Percentiles rank a stretch among this genome's conserved stretches.
Evolutionary conservation across 2,797 vertebrate genomes (phyloP).

Genomic region (Kryptopterus vitreolus): DNA sequence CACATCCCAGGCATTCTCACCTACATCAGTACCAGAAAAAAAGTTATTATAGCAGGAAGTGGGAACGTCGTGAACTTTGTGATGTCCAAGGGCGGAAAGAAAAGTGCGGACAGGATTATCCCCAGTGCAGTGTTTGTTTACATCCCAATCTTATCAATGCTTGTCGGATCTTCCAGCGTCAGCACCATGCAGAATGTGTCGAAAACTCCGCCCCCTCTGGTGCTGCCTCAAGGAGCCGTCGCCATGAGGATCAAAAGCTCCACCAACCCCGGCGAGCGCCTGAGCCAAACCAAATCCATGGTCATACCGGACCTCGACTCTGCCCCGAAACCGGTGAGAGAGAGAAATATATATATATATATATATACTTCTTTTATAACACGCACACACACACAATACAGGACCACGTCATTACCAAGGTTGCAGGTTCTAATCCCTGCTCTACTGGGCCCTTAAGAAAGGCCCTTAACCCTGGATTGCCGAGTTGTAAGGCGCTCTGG

Average conservation of each 20-base stretch:
- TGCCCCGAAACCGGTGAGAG: slow-evolving; percentile 78
- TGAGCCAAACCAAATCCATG: slow-evolving; percentile 93
- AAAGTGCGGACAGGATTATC: no score
- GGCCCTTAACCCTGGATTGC: no score
- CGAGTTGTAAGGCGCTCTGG: no score
- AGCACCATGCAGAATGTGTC: slow-evolving; percentile 52
- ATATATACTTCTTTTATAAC: slow-evolving; percentile 36
- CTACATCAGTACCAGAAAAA: no score
- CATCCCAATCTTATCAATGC: slow-evolving; percentile 1
- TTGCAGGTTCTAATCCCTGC: no score
- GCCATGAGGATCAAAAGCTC: slow-evolving; percentile 84
- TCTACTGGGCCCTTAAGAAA: no score
- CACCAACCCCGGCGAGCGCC: slow-evolving; percentile 77
- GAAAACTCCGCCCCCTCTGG: slow-evolving; percentile 57
- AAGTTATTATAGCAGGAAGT: no score
- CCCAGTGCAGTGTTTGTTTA: no score
- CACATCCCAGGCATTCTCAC: no score
- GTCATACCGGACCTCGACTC: slow-evolving; percentile 81
- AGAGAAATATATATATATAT: no score
- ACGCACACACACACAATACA: background rate
- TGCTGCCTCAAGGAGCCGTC: slow-evolving; percentile 70
- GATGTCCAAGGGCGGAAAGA: no score
- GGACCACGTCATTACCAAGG: background rate
- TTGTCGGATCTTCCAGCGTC: slow-evolving; percentile 50
- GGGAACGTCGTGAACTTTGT: no score